A percentile compares a stretch with the other conserved stretches of the same genome.
Conservation (phyloP, 2,797 vertebrate species). For the Prunella strophiata region DNA sequence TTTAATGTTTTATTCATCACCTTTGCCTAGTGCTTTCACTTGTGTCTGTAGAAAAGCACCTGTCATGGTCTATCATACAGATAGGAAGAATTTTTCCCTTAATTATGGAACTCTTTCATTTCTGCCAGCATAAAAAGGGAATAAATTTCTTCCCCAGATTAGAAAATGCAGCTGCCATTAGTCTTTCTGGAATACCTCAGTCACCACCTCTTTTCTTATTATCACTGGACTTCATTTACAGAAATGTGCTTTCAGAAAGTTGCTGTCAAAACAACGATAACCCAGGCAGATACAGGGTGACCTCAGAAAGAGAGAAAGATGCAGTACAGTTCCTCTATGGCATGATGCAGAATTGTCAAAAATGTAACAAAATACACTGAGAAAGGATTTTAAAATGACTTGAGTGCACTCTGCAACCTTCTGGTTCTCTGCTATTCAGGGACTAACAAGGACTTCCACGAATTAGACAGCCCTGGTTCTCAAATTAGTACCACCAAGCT, state of each 20-base stretch:
- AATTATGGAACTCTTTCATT: not conserved
- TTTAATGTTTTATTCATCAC: slow-evolving; percentile 11
- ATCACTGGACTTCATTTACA: not conserved
- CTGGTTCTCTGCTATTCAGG: not conserved
- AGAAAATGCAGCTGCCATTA: not conserved
- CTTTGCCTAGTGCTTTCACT: not conserved
- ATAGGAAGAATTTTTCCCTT: not conserved
- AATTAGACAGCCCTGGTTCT: not conserved
- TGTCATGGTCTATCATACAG: not conserved
- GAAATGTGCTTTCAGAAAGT: not conserved
- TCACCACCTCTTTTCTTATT: not conserved
- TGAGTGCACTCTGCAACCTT: not conserved
- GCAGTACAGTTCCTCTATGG: not conserved
- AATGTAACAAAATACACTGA: not conserved
- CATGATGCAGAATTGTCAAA: not conserved
- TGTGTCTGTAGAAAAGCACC: not conserved
- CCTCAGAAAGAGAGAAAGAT: not conserved
- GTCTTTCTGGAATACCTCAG: not conserved
- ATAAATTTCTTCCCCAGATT: not conserved
- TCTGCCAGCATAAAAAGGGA: not conserved
- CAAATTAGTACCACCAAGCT: not conserved
- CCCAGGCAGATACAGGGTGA: not conserved
- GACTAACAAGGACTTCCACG: not conserved
- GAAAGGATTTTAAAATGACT: not conserved
- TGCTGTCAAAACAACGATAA: not conserved